These are phyloP conservation scores for Carpatolechia fugitivella DNA, from an alignment of 2,888 invertebrate genomes.

Conservation along the genomic window DNA sequence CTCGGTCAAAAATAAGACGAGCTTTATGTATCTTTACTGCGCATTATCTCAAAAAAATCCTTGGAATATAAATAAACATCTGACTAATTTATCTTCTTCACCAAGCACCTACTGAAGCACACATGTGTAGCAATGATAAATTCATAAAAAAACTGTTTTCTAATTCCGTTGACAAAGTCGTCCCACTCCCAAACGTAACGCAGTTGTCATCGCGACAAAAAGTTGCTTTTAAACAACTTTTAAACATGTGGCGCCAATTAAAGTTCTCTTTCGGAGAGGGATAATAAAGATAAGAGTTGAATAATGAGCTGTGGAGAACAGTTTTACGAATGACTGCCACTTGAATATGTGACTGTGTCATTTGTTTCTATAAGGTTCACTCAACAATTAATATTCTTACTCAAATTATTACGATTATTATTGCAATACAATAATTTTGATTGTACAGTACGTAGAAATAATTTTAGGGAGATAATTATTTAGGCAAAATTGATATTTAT, in stretches of 20 bases:
- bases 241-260: conserved; percentile 76
- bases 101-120: neutral
- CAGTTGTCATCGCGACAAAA: conserved; percentile 51
- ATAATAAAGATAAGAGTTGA: conserved; percentile 71
- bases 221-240: conserved; percentile 39
- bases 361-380: neutral
- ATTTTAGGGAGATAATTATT: no score
- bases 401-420: no score
- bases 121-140: conserved; percentile 2
- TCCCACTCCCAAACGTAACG: conserved; percentile 45
- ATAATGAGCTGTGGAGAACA: conserved; percentile 70
- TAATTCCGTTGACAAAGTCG: conserved; percentile 32
- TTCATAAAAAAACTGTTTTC: neutral
- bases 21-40: no score
- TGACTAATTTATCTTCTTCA: neutral
- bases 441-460: no score
- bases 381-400: neutral
- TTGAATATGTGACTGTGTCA: conserved; percentile 52
- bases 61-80: neutral
- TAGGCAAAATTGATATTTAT: no score
- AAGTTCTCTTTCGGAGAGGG: conserved; percentile 65
- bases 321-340: conserved; percentile 68
- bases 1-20: no score
- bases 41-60: neutral
- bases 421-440: no score